Conservation (phyloP, 1,140 invertebrate species). For the Meloidogyne exigua region DNA sequence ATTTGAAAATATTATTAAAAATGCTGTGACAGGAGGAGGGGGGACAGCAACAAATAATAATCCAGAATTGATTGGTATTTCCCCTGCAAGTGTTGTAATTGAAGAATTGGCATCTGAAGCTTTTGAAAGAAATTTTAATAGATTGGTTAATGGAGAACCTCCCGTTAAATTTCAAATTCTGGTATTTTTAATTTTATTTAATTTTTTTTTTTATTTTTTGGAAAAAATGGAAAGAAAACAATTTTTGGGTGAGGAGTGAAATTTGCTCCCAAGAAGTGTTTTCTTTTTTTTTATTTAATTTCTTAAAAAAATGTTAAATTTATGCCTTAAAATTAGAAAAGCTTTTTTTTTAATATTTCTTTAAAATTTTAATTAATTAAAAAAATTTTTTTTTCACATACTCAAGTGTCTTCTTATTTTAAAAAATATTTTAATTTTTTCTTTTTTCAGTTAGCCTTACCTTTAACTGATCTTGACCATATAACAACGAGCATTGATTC, state of each 20-base stretch:
- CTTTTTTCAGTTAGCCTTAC: background rate
- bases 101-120: constrained; percentile 19
- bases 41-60: background rate
- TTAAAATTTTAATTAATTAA: too few relatives aligned
- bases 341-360: too few relatives aligned
- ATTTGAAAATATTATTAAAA: constrained; percentile 3
- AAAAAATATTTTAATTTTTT: background rate
- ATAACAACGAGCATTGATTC: constrained; percentile 27
- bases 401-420: too few relatives aligned
- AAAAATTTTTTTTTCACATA: too few relatives aligned
- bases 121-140: constrained; percentile 7
- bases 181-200: too few relatives aligned
- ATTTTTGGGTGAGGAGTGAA: too few relatives aligned
- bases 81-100: constrained; percentile 20
- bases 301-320: too few relatives aligned
- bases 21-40: background rate
- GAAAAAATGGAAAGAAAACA: too few relatives aligned
- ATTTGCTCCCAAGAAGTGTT: too few relatives aligned
- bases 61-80: constrained; percentile 17
- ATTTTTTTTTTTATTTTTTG: too few relatives aligned
- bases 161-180: background rate
- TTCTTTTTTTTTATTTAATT: background rate
- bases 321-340: too few relatives aligned
- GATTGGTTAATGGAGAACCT: background rate
- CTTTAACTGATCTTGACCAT: constrained; percentile 23